Base-by-base conservation (phyloP, 2,113 vertebrate genomes). In the Corythornis madagascariensis region DNA sequence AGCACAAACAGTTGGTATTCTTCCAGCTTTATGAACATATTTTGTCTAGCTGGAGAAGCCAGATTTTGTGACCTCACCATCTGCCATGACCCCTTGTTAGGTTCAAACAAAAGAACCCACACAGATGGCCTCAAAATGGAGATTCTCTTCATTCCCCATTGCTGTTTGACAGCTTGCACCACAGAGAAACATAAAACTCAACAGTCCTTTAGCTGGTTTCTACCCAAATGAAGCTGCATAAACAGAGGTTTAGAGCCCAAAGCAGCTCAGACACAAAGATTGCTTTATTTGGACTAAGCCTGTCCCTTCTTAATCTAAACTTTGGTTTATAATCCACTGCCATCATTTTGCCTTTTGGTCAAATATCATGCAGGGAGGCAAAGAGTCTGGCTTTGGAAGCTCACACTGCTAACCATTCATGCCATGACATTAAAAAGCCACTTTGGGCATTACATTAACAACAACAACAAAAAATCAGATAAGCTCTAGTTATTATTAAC, bases 31-130 rank as follows among this genome's bases (percentile, higher is more conserved):
- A 96, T 93, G 97, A 97, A 95, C 97, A 97, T 97, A 96, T 97
- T 97, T 96, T 96, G 94, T 95, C 93, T 95, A 96, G 88, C 91
- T 96, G 28, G 2, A 94, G 95, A 96, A 96, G 94, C 86, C 94
- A 96, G 88, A 97, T 95, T 97, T 93, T 91, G 94, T 96, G 97
- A 97, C 97, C 96, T 64, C 93, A 92, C 97, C 97, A 98, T 98
- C 97, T 98, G 97, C 96, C 96, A 94, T 66, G 91, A 96, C 93
- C 96, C 92, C 95, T 93, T 91, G 93, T 97, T 95, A 95, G 87
- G 92, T 96, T 92, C 91, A 97, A 85, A 98, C 96, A 97, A 97
- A 97, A 90, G 93, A 96, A 83, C 56, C n/a, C 12, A 92, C 90
- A 96, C 97, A 98, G 97, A 98, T 98, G 97, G 97, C 88, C 96